Base-by-base conservation (phyloP, 2,888 invertebrate genomes). In the Pseudolycoriella hygida region DNA sequence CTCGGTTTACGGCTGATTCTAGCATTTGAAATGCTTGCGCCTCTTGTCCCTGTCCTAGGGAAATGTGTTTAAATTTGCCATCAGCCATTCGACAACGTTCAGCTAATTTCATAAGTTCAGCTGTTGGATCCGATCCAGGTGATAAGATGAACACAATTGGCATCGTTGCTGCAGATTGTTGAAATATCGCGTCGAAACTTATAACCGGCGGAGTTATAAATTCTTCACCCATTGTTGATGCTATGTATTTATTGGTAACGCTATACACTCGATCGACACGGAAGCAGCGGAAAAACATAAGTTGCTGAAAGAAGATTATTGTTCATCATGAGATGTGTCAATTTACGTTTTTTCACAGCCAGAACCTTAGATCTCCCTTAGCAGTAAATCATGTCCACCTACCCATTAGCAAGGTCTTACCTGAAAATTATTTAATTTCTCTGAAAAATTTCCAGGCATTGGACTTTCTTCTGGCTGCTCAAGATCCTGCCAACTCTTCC, bases 21-120 rank as follows among this genome's bases (percentile, higher is more conserved):
- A 25, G 25, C 25, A 25, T 25, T 25, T 25, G 5, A 8, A 25
- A 25, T 6, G 25, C 25, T 8, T 25, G 25, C 56, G 75, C 71
- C 62, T 94, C 92, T 60, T 94, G 94, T 1, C 92, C 93, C 64
- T 94, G 93, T 2, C 94, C 94, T 2, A 94, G 70, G 0, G 93
- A 93, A 17, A 94, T 73, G 58, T 86, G 85, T 56, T 82, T 80
- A 60, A 94, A 88, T 60, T 81, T 86, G 39, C 77, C 77, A 40
- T 77, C 74, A 30, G 83, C 80, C 49, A 74, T 76, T 39, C 77
- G 77, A 51, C 74, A 69, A 53, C 77, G 66, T 51, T 82, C 76
- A 5, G 85, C 82, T 14, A 87, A 60, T 61, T 84, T 85, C 73
- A 84, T 80, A 44, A 87, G 64, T 56, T 88, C 87, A 47, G 80